A percentile compares a stretch with the other conserved stretches of the same genome.
These are phyloP conservation scores for Brachionus koreanus DNA, from an alignment of 1,140 invertebrate genomes.

Conservation along the genomic window DNA sequence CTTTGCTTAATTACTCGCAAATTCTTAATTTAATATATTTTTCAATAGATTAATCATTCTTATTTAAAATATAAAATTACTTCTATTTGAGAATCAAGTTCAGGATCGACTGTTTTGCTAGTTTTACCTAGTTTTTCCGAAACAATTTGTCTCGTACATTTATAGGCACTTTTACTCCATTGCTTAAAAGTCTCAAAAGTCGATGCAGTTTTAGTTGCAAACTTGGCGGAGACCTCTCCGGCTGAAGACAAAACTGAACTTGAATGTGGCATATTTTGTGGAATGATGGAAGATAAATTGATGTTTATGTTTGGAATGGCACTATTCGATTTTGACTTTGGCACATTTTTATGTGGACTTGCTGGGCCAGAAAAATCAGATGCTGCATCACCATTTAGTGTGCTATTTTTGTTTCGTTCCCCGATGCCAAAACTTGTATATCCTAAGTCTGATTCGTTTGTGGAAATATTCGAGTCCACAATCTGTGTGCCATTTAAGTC, in stretches of 20 bases:
- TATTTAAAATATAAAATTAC: not conserved
- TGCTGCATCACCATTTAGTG: not conserved
- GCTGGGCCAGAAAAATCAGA: not conserved
- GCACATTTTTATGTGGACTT: not conserved
- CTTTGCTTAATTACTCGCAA: not conserved
- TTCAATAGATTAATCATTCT: conserved; percentile 67
- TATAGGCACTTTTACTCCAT: conserved; percentile 94
- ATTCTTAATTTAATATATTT: conserved; percentile 70
- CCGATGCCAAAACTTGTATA: conserved; percentile 14
- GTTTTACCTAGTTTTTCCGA: conserved; percentile 88
- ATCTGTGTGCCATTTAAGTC: conserved; percentile 7
- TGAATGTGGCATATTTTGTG: not conserved
- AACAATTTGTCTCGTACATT: conserved; percentile 88
- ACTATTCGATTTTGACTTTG: not conserved
- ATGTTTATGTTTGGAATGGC: not conserved
- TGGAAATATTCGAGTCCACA: not conserved
- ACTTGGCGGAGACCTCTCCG: conserved; percentile 44
- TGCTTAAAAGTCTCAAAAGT: conserved; percentile 78
- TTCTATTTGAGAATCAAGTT: conserved; percentile 87
- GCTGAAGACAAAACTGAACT: not conserved
- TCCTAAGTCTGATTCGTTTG: not conserved
- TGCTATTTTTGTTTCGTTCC: not conserved
- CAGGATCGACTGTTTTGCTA: conserved; percentile 75
- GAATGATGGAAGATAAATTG: conserved; percentile 13
- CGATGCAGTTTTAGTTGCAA: conserved; percentile 51